These are phyloP conservation scores for Callimorpha dominula DNA, from an alignment of 2,888 invertebrate genomes.

Conservation along the genomic window DNA sequence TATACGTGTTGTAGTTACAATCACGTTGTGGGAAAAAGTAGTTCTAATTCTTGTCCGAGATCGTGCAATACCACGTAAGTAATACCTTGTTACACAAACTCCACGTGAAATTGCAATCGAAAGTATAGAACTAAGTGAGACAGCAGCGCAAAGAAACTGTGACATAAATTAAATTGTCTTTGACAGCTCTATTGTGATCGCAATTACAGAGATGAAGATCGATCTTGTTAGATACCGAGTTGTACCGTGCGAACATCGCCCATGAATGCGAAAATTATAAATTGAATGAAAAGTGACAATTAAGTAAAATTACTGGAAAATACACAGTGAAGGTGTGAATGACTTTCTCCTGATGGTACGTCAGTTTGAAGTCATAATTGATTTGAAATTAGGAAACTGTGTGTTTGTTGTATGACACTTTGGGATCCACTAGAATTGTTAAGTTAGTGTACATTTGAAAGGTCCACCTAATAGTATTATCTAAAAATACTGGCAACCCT, in stretches of 20 bases:
- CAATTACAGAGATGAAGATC: conserved; percentile 54
- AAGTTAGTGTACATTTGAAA: no score
- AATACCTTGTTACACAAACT: conserved; percentile 18
- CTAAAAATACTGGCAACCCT: no score
- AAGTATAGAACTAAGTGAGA: conserved; percentile 42
- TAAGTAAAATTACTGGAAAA: conserved; percentile 43
- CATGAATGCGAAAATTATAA: conserved; percentile 43
- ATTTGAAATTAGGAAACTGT: neutral
- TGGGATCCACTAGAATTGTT: neutral
- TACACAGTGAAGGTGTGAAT: conserved; percentile 12
- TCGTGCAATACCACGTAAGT: conserved; percentile 1
- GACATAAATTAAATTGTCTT: conserved; percentile 25
- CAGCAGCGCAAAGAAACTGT: conserved; percentile 31
- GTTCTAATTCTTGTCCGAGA: neutral
- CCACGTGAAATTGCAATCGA: conserved; percentile 26
- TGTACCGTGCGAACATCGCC: conserved; percentile 60
- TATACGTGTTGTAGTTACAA: neutral
- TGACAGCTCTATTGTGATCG: conserved; percentile 38
- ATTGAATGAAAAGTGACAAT: conserved; percentile 69
- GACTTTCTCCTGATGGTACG: neutral
- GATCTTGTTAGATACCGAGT: conserved; percentile 39
- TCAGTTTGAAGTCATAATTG: neutral
- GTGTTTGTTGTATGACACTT: neutral
- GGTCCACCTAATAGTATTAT: no score
- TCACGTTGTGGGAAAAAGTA: neutral